phyloP scores from a whole-genome alignment of 2,888 invertebrate species.

The Nasonovia ribisnigri region DNA sequence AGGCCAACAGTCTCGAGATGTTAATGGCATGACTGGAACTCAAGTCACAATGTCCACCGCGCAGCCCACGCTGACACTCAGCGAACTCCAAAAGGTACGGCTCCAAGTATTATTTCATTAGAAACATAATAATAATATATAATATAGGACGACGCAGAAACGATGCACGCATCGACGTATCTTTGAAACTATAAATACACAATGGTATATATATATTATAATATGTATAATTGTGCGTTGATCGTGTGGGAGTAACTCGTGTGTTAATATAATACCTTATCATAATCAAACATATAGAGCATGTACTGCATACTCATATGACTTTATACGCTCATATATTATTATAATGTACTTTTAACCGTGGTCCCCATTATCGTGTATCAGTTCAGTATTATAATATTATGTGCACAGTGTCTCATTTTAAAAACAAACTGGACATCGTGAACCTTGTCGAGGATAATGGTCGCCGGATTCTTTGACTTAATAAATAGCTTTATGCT shows the following conservation, averaged over 20 bases:
- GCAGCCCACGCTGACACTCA: slow-evolving; percentile 67
- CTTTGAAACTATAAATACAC: slow-evolving; percentile 17
- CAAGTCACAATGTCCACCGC: slow-evolving; percentile 65
- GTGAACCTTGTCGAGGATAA: no score
- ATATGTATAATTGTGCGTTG: background rate
- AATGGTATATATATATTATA: background rate
- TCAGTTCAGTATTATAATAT: background rate
- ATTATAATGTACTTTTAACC: background rate
- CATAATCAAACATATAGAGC: background rate
- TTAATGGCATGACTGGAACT: slow-evolving; percentile 27
- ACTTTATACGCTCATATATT: background rate
- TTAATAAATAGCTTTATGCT: slow-evolving; percentile 8
- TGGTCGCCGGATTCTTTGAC: background rate
- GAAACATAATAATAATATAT: background rate
- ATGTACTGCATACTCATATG: background rate
- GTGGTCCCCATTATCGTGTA: background rate
- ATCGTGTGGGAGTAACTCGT: slow-evolving; percentile 13
- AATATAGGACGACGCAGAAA: background rate
- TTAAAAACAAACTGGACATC: slow-evolving; percentile 10
- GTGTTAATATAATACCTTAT: background rate
- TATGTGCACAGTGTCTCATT: background rate
- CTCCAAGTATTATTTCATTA: background rate
- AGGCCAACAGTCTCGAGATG: slow-evolving; percentile 43
- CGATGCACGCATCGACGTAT: background rate
- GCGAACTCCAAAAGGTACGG: slow-evolving; percentile 68